These are phyloP conservation scores for Poecile montanus DNA, from an alignment of 2,797 vertebrate genomes.

Conservation along the genomic window DNA sequence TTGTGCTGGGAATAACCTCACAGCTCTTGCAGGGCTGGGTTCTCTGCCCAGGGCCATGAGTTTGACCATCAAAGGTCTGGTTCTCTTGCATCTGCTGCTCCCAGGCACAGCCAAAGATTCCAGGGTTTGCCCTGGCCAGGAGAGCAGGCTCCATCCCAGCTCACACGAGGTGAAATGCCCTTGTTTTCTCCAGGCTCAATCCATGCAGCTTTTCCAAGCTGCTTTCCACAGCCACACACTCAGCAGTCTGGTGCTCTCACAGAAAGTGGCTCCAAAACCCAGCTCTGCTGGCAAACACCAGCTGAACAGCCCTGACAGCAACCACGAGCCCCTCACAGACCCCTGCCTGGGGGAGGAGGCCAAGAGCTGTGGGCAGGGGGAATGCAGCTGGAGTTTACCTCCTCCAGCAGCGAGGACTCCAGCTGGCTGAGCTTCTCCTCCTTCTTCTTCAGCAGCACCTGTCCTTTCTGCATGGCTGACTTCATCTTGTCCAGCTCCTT, in stretches of 20 bases:
- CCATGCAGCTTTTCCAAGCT: background rate
- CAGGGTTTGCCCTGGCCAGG: background rate
- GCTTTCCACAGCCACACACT: background rate
- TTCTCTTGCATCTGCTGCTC: background rate
- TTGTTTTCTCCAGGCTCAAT: background rate
- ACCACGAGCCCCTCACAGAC: background rate
- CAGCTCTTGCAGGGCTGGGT: background rate
- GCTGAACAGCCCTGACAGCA: background rate
- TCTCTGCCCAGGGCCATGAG: background rate
- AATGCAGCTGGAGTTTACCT: slow-evolving; percentile 68
- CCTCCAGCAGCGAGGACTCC: slow-evolving; percentile 82
- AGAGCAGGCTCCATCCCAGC: background rate
- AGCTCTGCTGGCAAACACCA: background rate
- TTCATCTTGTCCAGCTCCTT: slow-evolving; percentile 80
- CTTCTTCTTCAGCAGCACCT: slow-evolving; percentile 80
- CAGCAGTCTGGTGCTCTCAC: background rate
- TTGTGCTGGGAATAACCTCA: background rate
- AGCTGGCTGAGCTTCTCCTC: slow-evolving; percentile 86
- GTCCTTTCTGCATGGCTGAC: slow-evolving; percentile 79
- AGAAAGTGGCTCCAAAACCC: background rate
- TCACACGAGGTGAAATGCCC: background rate
- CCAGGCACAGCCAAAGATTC: background rate
- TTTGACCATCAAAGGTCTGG: background rate
- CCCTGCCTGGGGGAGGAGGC: background rate
- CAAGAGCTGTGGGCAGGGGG: background rate